Evolutionary conservation across 2,888 invertebrate genomes (phyloP).

Genomic region (Microctonus brassicae): DNA sequence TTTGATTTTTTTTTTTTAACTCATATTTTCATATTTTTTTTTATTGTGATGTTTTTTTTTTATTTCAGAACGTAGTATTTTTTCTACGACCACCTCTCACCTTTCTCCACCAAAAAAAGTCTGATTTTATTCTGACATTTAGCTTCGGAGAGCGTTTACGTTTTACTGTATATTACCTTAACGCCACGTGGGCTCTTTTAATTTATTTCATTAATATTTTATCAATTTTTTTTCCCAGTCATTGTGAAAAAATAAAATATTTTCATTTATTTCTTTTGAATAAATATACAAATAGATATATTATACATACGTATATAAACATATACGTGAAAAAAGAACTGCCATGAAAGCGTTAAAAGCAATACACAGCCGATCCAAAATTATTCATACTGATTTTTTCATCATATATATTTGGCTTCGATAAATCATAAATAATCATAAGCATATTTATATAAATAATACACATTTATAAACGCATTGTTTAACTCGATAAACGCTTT

Average conservation of each 20-base stretch:
- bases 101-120: constrained; percentile 33
- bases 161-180: constrained; percentile 49
- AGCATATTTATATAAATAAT: constrained; percentile 8
- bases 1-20: not conserved
- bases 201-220: not conserved
- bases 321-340: constrained; percentile 28
- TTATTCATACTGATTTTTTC: constrained; percentile 45
- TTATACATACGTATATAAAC: not conserved
- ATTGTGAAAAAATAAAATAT: not conserved
- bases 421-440: constrained; percentile 22
- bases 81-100: constrained; percentile 49
- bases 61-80: constrained; percentile 49
- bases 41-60: constrained; percentile 18
- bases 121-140: not conserved
- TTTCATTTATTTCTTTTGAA: not conserved
- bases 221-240: not conserved
- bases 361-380: constrained; percentile 50
- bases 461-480: not conserved
- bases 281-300: not conserved
- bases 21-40: constrained; percentile 21
- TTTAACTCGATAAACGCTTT: not conserved
- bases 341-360: constrained; percentile 49
- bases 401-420: constrained; percentile 21
- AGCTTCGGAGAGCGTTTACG: constrained; percentile 47
- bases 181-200: constrained; percentile 41